Base-by-base conservation (phyloP, 2,888 invertebrate genomes). In the Marronus borbonicus region DNA sequence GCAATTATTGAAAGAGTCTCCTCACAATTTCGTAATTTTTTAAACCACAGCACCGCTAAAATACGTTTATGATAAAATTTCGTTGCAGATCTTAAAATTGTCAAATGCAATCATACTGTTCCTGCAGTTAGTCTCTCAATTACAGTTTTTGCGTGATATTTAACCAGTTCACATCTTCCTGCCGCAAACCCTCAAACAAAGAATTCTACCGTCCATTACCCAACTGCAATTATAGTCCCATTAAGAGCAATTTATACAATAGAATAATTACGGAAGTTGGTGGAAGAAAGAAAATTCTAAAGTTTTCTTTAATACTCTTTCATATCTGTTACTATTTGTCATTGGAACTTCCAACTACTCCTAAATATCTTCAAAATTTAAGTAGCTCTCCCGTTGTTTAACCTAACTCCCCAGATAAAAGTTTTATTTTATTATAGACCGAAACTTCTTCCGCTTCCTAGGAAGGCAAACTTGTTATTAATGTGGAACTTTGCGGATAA, bases 401-500 rank as follows among this genome's bases (percentile, higher is more conserved):
- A 74, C 58, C 62, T 44, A 70, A 62, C 60, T 39, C 39, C 24
- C 20, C 28, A 60, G 49, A 74, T 74, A 74, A 74, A 74, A 74
- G 49, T 74, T 74, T 74, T 74, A 74, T 74, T 60, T 74, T 74
- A 74, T 74, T 74, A 36, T 17, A 62, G 72, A 39, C 4, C 20
- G 60, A 44, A 72, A 74, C 60, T 74, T 74, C 60, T 60, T 60
- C 28, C 72, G 7, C 24, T 12, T 60, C 24, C 49, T 60, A 74
- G 17, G 60, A 60, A 60, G 44, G 44, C 39, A 60, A 76, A 76
- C 68, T 76, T 68, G 58, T 76, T 76, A 76, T 68, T 76, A 76
- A 76, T 60, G 76, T 14, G 60, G 55, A 76, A 76, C 76, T 76
- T 76, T 76, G 28, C 14, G 44, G 68, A 58, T 66, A 76, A 68